Conservation (phyloP, 2,797 vertebrate species). For the Thalassophryne amazonica region DNA sequence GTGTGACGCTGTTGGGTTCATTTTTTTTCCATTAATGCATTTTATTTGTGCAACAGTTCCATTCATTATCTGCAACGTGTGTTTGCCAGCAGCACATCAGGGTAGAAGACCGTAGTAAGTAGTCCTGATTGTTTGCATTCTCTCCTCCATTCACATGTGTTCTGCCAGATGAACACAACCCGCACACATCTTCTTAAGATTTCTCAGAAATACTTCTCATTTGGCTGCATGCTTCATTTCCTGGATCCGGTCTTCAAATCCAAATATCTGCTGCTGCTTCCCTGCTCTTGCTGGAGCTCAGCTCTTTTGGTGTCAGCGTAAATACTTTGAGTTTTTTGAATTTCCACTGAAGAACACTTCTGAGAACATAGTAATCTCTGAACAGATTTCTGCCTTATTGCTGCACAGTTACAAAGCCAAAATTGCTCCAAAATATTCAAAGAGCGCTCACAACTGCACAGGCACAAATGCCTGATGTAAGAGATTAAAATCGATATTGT, state of each 20-base stretch:
- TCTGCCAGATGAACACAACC: too few species aligned
- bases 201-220: neutral
- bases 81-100: conserved; percentile 4
- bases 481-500: too few species aligned
- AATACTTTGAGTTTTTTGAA: neutral
- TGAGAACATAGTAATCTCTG: too few species aligned
- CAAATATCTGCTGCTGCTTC: neutral
- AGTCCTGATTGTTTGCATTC: conserved; percentile 16
- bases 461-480: too few species aligned
- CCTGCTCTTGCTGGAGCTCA: neutral
- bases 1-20: conserved; percentile 48
- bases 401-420: too few species aligned
- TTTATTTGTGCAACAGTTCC: conserved; percentile 38
- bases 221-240: neutral
- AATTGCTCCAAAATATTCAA: too few species aligned
- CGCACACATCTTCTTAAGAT: too few species aligned
- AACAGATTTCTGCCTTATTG: too few species aligned
- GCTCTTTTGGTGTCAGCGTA: neutral
- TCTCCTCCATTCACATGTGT: conserved; percentile 6
- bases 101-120: neutral
- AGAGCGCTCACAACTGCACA: too few species aligned
- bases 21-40: conserved; percentile 14
- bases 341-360: too few species aligned
- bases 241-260: neutral
- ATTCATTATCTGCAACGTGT: conserved; percentile 35